Conservation (phyloP, 2,113 vertebrate genomes). For the Saguinus imperator region DNA sequence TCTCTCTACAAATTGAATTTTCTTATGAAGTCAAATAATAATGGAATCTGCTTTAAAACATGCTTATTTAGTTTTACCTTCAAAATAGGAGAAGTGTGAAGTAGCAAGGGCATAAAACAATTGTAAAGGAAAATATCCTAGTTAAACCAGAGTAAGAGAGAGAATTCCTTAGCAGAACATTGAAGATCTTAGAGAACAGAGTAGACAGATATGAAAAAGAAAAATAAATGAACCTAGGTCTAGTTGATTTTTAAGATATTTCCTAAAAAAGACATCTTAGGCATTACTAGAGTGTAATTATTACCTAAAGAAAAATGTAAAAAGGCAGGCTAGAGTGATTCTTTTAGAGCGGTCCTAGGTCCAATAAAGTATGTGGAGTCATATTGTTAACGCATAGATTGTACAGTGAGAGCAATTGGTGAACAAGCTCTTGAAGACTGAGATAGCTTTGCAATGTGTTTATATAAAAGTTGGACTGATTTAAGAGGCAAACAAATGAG, state of each 20-base stretch:
- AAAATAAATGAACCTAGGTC: background rate
- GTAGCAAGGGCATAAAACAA: background rate
- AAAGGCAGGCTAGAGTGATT: background rate
- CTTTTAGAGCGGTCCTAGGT: background rate
- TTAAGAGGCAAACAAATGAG: background rate
- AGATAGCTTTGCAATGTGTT: background rate
- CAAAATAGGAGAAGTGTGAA: background rate
- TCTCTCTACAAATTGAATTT: background rate
- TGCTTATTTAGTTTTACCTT: background rate
- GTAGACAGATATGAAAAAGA: background rate
- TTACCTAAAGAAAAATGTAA: background rate
- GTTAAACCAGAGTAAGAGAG: background rate
- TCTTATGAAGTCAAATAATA: constrained; percentile 22
- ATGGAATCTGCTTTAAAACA: constrained; percentile 4
- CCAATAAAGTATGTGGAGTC: background rate
- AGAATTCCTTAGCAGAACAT: background rate
- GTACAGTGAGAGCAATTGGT: background rate
- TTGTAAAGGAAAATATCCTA: background rate
- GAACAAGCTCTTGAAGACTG: background rate
- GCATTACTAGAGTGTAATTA: background rate
- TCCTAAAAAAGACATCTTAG: background rate
- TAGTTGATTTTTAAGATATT: background rate
- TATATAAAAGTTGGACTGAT: background rate
- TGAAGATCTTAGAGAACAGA: background rate
- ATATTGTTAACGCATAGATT: background rate